These are phyloP conservation scores for Hippocampus barbouri DNA, from an alignment of 2,113 vertebrate genomes.

Conservation along the genomic window DNA sequence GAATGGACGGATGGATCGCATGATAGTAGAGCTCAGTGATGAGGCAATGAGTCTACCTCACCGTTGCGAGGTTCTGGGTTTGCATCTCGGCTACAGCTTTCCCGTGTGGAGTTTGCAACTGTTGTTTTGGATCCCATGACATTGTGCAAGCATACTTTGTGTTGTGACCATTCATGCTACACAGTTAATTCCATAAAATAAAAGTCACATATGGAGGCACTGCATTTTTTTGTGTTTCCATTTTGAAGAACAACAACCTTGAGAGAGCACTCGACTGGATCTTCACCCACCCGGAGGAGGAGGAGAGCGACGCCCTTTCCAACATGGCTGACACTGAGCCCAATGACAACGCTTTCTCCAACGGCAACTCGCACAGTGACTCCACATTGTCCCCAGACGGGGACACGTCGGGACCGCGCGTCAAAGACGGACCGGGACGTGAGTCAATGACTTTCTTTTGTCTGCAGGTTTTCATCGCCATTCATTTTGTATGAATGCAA, in stretches of 20 bases:
- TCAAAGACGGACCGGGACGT: conserved; percentile 96
- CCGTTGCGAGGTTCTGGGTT: too few species aligned
- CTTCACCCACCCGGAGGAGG: conserved; percentile 87
- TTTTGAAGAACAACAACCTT: conserved; percentile 85
- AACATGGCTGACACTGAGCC: conserved; percentile 80
- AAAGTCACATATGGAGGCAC: background rate
- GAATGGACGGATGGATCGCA: too few species aligned
- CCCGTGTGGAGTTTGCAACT: background rate
- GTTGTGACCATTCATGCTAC: background rate
- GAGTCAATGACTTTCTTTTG: conserved; percentile 61
- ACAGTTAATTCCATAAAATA: background rate
- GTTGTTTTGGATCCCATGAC: background rate
- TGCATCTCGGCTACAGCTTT: too few species aligned
- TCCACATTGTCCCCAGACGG: conserved; percentile 82
- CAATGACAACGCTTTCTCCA: conserved; percentile 77
- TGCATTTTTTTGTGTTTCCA: background rate
- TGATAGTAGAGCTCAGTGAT: too few species aligned
- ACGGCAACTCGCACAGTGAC: conserved; percentile 79
- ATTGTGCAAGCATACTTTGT: background rate
- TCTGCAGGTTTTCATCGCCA: background rate
- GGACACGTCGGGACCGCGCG: conserved; percentile 78
- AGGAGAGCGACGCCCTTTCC: conserved; percentile 76
- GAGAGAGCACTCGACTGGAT: conserved; percentile 97
- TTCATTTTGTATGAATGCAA: background rate
- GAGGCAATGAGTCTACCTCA: too few species aligned